These are phyloP conservation scores for Drosophila bocqueti DNA, from an alignment of 1,140 invertebrate genomes.

Conservation along the genomic window DNA sequence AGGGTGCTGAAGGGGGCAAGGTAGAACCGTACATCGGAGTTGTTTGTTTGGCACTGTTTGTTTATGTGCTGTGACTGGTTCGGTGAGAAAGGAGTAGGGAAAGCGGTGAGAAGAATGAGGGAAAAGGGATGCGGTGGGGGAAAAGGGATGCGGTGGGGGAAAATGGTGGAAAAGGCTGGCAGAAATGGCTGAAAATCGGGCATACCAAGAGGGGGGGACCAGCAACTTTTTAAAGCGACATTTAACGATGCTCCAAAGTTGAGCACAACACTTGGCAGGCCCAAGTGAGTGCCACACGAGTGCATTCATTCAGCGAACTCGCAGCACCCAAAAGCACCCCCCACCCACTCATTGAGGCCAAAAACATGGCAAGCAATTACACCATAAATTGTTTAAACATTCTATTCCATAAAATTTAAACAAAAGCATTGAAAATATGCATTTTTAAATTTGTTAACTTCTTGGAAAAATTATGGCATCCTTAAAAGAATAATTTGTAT, in stretches of 20 bases:
- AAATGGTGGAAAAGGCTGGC: not conserved
- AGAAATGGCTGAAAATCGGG: slow-evolving; percentile 7
- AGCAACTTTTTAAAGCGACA: slow-evolving; percentile 71
- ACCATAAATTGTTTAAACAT: not conserved
- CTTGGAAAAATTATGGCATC: not conserved
- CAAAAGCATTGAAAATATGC: no score
- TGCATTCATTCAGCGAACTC: slow-evolving; percentile 28
- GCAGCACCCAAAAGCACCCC: not conserved
- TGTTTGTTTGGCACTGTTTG: slow-evolving; percentile 66
- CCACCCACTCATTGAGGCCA: not conserved
- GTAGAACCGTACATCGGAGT: slow-evolving; percentile 36
- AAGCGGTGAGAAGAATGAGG: not conserved
- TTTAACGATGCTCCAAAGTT: slow-evolving; percentile 55
- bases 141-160: not conserved
- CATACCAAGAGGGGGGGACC: not conserved
- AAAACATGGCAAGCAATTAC: slow-evolving; percentile 20
- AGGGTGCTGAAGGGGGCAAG: slow-evolving; percentile 8
- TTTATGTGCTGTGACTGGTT: slow-evolving; percentile 77
- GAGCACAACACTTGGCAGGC: slow-evolving; percentile 17
- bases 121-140: not conserved
- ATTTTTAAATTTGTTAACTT: not conserved
- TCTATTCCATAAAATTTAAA: not conserved
- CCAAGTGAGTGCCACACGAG: slow-evolving; percentile 32
- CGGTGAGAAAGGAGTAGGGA: slow-evolving; percentile 11
- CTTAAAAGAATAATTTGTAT: not conserved